These are phyloP conservation scores for Himalopsyche japonica DNA, from an alignment of 2,888 invertebrate genomes.

Conservation along the genomic window DNA sequence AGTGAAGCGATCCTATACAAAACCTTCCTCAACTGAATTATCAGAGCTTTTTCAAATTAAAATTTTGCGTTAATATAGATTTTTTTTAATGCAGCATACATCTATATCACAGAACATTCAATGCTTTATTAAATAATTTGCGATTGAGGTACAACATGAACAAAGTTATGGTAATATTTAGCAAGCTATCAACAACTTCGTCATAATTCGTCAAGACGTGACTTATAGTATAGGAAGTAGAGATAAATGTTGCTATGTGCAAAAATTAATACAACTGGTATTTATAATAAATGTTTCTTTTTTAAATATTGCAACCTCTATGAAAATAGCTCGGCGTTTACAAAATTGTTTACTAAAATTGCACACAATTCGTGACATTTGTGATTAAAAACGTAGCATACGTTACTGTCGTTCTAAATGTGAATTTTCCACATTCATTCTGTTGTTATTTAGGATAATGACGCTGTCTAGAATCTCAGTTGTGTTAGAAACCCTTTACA, in stretches of 20 bases:
- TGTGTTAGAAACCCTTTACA: background rate
- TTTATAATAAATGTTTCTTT: too few species aligned
- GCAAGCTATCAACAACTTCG: too few species aligned
- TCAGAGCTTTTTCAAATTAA: background rate
- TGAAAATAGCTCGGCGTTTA: background rate
- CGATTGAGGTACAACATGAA: too few species aligned
- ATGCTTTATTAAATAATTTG: too few species aligned
- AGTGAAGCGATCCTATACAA: background rate
- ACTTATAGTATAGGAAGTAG: too few species aligned
- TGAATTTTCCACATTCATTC: background rate
- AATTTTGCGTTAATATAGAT: background rate
- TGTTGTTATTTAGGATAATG: constrained; percentile 1
- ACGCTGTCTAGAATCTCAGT: constrained; percentile 1
- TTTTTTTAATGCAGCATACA: background rate
- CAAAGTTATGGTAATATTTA: too few species aligned
- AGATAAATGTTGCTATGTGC: too few species aligned
- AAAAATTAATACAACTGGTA: too few species aligned
- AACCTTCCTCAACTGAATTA: background rate
- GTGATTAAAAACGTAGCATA: background rate
- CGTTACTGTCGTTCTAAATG: background rate
- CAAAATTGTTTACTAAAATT: background rate
- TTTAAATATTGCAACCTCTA: too few species aligned
- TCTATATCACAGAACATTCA: too few species aligned
- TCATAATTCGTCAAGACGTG: too few species aligned
- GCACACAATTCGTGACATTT: background rate